Percentiles rank a stretch among this genome's conserved stretches.
phyloP scores from a whole-genome alignment of 2,888 invertebrate genomes.

The Melangyna quadrimaculata region DNA sequence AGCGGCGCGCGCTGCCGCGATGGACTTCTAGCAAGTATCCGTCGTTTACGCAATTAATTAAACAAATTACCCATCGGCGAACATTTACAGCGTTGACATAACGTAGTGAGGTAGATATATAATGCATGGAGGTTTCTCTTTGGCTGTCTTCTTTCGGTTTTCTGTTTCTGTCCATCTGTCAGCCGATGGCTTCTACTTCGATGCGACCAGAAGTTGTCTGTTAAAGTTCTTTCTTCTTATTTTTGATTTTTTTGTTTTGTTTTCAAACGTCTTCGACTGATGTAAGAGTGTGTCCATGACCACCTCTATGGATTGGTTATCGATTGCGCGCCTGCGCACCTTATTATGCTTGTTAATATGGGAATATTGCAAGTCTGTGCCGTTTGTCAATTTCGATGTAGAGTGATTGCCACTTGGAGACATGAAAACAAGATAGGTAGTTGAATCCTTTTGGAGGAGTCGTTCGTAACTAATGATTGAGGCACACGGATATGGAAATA shows the following conservation, averaged over 20 bases:
- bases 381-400: slow-evolving; percentile 64
- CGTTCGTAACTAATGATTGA: slow-evolving; percentile 49
- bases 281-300: slow-evolving; percentile 36
- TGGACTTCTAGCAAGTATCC: slow-evolving; percentile 42
- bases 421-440: slow-evolving; percentile 39
- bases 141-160: slow-evolving; percentile 38
- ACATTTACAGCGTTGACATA: slow-evolving; percentile 61
- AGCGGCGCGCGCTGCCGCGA: slow-evolving; percentile 51
- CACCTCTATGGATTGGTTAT: slow-evolving; percentile 49
- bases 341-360: slow-evolving; percentile 66
- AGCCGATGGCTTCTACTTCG: slow-evolving; percentile 63
- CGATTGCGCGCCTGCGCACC: slow-evolving; percentile 59
- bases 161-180: slow-evolving; percentile 67
- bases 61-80: slow-evolving; percentile 73
- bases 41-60: slow-evolving; percentile 74
- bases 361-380: slow-evolving; percentile 58
- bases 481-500: slow-evolving; percentile 56
- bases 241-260: slow-evolving; percentile 11
- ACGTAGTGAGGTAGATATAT: slow-evolving; percentile 17
- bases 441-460: slow-evolving; percentile 24
- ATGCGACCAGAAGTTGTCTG: slow-evolving; percentile 37
- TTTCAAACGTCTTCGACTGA: background rate
- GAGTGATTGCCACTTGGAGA: slow-evolving; percentile 57
- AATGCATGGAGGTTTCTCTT: slow-evolving; percentile 32
- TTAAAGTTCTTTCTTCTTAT: slow-evolving; percentile 27